Evolutionary conservation across 2,888 invertebrate species (phyloP).

Genomic region (Sepioteuthis lessoniana): DNA sequence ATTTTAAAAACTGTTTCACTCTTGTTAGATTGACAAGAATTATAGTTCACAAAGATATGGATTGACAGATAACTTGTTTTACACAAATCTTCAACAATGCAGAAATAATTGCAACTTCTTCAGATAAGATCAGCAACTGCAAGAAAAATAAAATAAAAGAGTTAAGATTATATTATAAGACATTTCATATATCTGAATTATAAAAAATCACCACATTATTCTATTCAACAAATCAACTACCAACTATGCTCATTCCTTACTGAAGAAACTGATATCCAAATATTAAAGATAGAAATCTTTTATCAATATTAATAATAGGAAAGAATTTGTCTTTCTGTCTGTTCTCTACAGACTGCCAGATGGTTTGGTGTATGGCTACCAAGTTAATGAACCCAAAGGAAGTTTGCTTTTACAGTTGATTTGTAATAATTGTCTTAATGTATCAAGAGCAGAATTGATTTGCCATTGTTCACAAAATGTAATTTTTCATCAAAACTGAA

Average conservation of each 20-base stretch:
- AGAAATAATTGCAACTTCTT: conserved; percentile 36
- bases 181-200: not conserved
- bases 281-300: no score
- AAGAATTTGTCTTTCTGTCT: no score
- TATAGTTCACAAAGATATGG: not conserved
- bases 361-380: no score
- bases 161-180: not conserved
- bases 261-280: not conserved
- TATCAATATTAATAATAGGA: no score
- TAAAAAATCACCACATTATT: not conserved
- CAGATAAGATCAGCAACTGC: conserved; percentile 58
- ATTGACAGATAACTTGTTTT: not conserved
- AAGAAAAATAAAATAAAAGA: conserved; percentile 48
- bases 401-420: no score
- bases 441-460: no score
- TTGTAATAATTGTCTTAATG: no score
- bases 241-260: not conserved
- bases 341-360: no score
- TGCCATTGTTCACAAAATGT: no score
- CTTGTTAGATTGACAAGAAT: not conserved
- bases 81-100: not conserved
- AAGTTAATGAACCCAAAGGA: no score
- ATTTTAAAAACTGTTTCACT: no score
- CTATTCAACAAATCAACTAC: not conserved
- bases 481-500: no score